Percentiles rank a stretch among this genome's conserved stretches.
phyloP scores from a whole-genome alignment of 2,797 vertebrate species.

The Semaprochilodus insignis region DNA sequence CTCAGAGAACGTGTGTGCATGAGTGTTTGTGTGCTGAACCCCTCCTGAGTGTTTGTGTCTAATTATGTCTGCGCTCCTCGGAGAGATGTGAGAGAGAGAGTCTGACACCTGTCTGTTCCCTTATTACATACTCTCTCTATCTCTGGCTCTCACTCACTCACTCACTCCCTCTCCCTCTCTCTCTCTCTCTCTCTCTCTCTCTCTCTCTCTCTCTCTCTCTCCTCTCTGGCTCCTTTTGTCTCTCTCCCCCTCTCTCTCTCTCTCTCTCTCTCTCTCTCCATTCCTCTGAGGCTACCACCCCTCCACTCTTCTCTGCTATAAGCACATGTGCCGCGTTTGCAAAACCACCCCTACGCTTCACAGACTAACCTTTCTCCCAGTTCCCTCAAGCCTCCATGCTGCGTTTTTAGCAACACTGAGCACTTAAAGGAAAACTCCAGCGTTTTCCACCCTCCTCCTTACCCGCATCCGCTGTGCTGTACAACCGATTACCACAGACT shows the following conservation, averaged over 20 bases:
- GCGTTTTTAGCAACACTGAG: constrained; percentile 1
- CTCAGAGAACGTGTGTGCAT: constrained; percentile 52
- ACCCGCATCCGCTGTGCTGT: not conserved
- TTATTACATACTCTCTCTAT: constrained; percentile 19
- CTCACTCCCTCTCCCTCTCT: not conserved
- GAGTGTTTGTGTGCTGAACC: constrained; percentile 33
- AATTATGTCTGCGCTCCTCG: constrained; percentile 71
- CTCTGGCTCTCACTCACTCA: constrained; percentile 16
- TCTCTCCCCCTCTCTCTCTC: not conserved
- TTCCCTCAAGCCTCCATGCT: constrained; percentile 1
- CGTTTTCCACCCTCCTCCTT: not conserved
- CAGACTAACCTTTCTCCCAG: constrained; percentile 42
- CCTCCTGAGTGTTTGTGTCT: constrained; percentile 68
- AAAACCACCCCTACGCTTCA: constrained; percentile 41
- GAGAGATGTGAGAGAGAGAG: constrained; percentile 62
- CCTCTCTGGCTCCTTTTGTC: not conserved
- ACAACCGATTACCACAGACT: too few species aligned
- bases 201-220: constrained; percentile 1
- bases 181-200: not conserved
- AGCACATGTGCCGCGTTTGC: constrained; percentile 37
- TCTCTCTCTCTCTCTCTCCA: not conserved
- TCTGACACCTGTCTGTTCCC: constrained; percentile 73
- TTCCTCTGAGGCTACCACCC: constrained; percentile 5
- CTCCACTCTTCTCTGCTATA: constrained; percentile 26
- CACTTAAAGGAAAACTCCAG: not conserved